These are phyloP conservation scores for Seriola dumerili DNA, from an alignment of 2,113 vertebrate genomes.

Conservation along the genomic window DNA sequence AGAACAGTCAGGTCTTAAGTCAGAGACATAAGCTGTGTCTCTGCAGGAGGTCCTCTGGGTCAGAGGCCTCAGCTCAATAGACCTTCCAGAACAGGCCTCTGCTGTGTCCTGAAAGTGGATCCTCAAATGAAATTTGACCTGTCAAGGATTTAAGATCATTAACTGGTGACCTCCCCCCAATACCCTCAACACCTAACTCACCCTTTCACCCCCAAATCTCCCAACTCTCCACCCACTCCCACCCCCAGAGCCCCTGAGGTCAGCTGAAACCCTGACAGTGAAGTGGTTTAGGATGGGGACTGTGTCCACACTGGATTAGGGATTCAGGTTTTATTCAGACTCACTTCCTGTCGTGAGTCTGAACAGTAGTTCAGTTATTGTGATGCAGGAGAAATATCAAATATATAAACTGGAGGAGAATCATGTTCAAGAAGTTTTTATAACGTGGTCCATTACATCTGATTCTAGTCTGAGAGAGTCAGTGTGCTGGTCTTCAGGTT, in stretches of 20 bases:
- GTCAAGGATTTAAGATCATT: constrained; percentile 71
- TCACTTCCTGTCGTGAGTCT: too few relatives aligned
- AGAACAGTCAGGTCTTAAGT: background rate
- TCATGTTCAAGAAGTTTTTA: too few relatives aligned
- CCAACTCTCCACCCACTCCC: background rate
- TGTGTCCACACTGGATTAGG: constrained; percentile 45
- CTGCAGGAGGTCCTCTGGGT: constrained; percentile 17
- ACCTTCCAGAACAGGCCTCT: constrained; percentile 52
- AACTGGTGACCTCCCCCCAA: constrained; percentile 48
- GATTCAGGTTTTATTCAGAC: constrained; percentile 15
- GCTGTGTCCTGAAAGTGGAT: constrained; percentile 75
- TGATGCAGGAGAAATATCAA: too few relatives aligned
- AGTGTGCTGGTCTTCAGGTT: too few relatives aligned
- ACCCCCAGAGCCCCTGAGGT: constrained; percentile 19
- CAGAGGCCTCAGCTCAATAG: constrained; percentile 36
- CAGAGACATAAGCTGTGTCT: constrained; percentile 20
- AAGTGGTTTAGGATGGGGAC: constrained; percentile 42
- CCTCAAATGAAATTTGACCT: constrained; percentile 69
- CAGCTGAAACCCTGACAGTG: constrained; percentile 43
- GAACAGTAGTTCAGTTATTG: too few relatives aligned
- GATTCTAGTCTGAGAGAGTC: too few relatives aligned
- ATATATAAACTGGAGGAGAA: too few relatives aligned
- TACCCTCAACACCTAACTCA: constrained; percentile 52
- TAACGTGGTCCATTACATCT: too few relatives aligned
- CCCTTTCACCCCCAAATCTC: constrained; percentile 57